Percentiles rank a stretch among this genome's conserved stretches.
phyloP scores from a whole-genome alignment of 2,113 vertebrate genomes.

The Neotragus moschatus region DNA sequence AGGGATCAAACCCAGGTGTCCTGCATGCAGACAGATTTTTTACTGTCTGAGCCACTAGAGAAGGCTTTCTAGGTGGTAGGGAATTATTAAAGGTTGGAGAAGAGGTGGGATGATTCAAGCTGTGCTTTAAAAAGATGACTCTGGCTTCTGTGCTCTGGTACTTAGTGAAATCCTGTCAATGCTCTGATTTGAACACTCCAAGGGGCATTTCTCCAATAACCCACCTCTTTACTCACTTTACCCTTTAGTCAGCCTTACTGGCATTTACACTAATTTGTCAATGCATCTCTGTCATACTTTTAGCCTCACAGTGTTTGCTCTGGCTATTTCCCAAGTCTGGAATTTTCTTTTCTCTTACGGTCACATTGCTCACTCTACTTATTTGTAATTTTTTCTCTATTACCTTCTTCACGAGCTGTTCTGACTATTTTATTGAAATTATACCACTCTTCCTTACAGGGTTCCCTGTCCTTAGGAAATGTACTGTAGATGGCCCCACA shows the following conservation, averaged over 20 bases:
- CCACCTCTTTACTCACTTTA: background rate
- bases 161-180: background rate
- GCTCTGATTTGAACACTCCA: background rate
- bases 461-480: background rate
- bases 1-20: background rate
- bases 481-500: background rate
- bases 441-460: background rate
- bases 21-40: background rate
- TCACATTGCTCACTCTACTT: background rate
- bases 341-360: background rate
- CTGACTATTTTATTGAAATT: background rate
- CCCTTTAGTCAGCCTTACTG: background rate
- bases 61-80: background rate
- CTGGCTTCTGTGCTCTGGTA: background rate
- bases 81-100: background rate
- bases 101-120: background rate
- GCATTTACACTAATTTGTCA: background rate
- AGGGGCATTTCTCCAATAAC: background rate
- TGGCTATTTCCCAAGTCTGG: background rate
- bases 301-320: background rate
- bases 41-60: background rate
- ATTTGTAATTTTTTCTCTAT: background rate
- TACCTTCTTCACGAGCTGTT: background rate
- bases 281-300: too few species aligned
- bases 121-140: background rate